Base-by-base conservation (phyloP, 2,888 invertebrate species). In the Herminia tarsipennalis region DNA sequence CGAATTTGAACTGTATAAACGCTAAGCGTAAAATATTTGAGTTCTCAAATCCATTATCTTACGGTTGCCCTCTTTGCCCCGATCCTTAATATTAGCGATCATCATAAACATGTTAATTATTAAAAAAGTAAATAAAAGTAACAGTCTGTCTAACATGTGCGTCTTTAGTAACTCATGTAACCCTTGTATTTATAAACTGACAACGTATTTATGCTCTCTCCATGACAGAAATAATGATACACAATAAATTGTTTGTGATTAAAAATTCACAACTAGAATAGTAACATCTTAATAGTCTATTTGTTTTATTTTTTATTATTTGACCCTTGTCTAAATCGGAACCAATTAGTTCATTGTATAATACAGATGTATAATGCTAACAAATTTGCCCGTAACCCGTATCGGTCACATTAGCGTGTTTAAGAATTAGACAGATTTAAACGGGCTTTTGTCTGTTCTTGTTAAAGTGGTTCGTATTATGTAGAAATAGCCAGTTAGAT, bases 201-300 rank as follows among this genome's bases (percentile, higher is more conserved):
- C 82, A 83, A 84, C 81, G 74, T 81, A 86, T 86, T 86, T 84
- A 87, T 84, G 81, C 54, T 66, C 70, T 68, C 66, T 55, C 53
- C 67, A 60, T 70, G 81, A 75, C 81, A 74, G 69, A 73, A 69
- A 75, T 81, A 81, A 86, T 77, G 79, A 62, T 63, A n/a, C 66
- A 67, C 70, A 63, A 86, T 86, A 85, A 81, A 85, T 86, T 80
- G 55, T 52, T 57, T 68, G 70, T 80, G 73, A 81, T 81, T 82
- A 78, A 77, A 73, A 65, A 70, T 64, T 60, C 63, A 65, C 59
- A 63, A 55, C 49, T 56, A 47, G n/a, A n/a, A n/a, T n/a, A n/a
- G n/a, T n/a, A n/a, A n/a, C 2, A 13, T 2, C 4, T 2, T 8
- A 5, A 16, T 14, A 18, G 12, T 27, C 10, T 18, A 16, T 20